These are phyloP conservation scores for Prolemur simus DNA, from an alignment of 2,113 vertebrate genomes.

Conservation along the genomic window DNA sequence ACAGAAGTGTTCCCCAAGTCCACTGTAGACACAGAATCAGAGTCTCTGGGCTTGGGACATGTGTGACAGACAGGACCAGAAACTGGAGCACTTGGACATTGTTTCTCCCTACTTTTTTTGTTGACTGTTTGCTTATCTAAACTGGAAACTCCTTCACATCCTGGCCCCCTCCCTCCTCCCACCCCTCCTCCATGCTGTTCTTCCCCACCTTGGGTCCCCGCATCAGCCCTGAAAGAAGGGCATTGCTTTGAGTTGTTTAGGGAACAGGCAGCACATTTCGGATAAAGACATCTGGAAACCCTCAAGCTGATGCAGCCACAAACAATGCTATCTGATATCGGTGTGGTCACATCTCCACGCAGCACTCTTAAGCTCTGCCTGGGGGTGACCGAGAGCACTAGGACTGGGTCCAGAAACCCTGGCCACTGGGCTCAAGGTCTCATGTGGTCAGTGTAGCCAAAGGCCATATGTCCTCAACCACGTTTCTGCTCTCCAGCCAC, in stretches of 20 bases:
- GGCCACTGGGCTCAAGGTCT: not conserved
- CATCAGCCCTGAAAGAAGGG: not conserved
- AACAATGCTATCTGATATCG: not conserved
- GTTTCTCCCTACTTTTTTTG: not conserved
- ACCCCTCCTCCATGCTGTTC: too few relatives aligned
- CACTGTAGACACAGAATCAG: not conserved
- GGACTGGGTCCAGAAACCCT: not conserved
- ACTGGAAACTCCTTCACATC: not conserved
- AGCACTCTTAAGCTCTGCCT: not conserved
- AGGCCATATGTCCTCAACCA: not conserved
- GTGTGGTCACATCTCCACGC: not conserved
- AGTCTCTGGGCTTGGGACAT: not conserved
- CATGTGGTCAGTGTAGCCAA: not conserved
- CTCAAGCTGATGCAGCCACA: not conserved
- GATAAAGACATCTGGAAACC: not conserved
- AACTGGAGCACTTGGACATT: rapidly evolving
- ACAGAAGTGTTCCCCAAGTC: not conserved
- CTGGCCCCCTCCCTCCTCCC: rapidly evolving
- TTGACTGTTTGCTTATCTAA: not conserved
- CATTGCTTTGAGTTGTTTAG: not conserved
- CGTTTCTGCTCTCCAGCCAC: not conserved
- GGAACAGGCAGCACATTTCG: not conserved
- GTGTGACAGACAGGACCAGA: too few relatives aligned
- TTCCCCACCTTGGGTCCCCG: not conserved
- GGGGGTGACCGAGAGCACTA: not conserved